Conservation (phyloP, 2,888 invertebrate genomes). For the Cybosia mesomella region DNA sequence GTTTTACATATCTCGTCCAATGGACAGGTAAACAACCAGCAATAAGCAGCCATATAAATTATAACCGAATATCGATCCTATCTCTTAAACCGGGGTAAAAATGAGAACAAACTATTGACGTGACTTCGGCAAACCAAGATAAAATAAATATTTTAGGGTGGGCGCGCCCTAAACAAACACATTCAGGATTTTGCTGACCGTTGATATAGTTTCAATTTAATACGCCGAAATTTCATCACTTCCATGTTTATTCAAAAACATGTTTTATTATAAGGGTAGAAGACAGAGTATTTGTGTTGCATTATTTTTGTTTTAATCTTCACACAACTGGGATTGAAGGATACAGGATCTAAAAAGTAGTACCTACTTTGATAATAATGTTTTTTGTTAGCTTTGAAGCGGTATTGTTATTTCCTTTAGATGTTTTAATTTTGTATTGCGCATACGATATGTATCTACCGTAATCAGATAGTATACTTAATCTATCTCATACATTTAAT, state of each 20-base stretch:
- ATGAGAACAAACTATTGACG: conserved; percentile 85
- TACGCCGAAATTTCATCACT: conserved; percentile 83
- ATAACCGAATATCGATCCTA: conserved; percentile 80
- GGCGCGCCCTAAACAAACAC: conserved; percentile 86
- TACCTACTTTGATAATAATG: conserved; percentile 68
- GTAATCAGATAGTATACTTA: conserved; percentile 48
- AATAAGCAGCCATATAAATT: conserved; percentile 79
- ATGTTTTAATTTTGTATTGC: conserved; percentile 50
- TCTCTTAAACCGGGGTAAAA: conserved; percentile 79
- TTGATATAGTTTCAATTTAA: conserved; percentile 86
- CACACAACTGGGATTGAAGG: conserved; percentile 51
- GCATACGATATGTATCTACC: conserved; percentile 27
- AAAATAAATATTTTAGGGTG: conserved; percentile 87
- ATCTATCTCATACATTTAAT: too few relatives aligned
- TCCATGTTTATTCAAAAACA: conserved; percentile 58
- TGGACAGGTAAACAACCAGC: conserved; percentile 74
- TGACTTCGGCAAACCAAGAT: conserved; percentile 86
- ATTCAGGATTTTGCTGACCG: conserved; percentile 85
- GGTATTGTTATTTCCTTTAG: conserved; percentile 34
- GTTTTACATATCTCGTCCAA: conserved; percentile 77
- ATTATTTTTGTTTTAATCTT: conserved; percentile 52
- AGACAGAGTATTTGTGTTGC: conserved; percentile 50
- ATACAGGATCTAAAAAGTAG: conserved; percentile 60
- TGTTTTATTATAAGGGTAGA: conserved; percentile 56
- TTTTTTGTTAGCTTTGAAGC: conserved; percentile 59